Evolutionary conservation across 2,113 vertebrate species (phyloP).

Genomic region (Hyperopisus bebe): DNA sequence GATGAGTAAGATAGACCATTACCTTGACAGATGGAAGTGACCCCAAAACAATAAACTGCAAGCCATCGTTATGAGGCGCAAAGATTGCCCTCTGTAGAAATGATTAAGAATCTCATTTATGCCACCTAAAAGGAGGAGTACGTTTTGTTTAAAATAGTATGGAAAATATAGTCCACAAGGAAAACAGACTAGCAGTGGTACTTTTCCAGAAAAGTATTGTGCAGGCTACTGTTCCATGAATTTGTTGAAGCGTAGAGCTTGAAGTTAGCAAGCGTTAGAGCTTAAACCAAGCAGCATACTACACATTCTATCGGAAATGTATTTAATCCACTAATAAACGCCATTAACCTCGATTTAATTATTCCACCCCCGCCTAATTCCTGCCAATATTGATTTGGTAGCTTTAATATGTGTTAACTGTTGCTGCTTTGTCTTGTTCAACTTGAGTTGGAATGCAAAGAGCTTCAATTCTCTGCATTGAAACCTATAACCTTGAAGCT

Average conservation of each 20-base stretch:
- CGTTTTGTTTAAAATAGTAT: neutral
- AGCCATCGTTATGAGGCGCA: neutral
- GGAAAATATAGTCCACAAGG: neutral
- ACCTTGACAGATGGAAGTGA: constrained; percentile 15
- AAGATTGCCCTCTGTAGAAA: constrained; percentile 12
- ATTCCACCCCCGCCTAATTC: neutral
- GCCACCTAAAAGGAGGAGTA: neutral
- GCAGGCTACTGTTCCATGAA: neutral
- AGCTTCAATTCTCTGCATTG: neutral
- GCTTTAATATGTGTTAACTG: neutral
- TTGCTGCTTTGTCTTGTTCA: neutral
- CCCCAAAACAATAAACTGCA: constrained; percentile 3
- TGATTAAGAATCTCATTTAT: neutral
- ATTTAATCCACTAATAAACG: neutral
- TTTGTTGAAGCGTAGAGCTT: neutral
- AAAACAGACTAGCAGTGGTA: neutral
- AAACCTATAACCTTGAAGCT: neutral
- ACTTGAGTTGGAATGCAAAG: neutral
- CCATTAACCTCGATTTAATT: neutral
- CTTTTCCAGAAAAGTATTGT: neutral
- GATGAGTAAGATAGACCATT: constrained; percentile 12
- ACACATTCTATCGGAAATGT: neutral
- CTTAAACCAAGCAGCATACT: neutral
- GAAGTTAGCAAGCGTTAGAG: neutral
- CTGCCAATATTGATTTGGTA: neutral